Evolutionary conservation across 2,888 invertebrate species (phyloP), one percentile per base, ranked within the genome.

Genomic region (Polyploca ridens): DNA sequence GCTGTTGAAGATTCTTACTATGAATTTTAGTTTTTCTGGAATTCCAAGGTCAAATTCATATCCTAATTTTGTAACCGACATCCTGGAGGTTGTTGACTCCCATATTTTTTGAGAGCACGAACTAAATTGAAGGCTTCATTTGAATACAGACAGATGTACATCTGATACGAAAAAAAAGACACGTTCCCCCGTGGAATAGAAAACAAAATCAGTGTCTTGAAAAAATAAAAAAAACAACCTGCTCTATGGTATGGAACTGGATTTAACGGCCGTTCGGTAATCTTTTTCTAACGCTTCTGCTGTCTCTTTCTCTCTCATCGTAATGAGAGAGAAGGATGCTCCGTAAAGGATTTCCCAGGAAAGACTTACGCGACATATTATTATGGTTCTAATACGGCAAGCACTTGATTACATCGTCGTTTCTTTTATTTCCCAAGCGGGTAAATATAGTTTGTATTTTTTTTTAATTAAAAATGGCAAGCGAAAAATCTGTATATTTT

Each of bases 181-280:
- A 58, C 38, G 64, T 64, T 64, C 64, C 60, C 58, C 49, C 27
- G 33, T 64, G 49, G 41, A n/a, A 61, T 33, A 61, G 38, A 61
- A 16, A 61, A 61, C 35, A 33, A 61, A 61, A 61, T 19, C 61
- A 41, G 61, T 54, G 54, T 46, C 54, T 54, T 54, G 16, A 61
- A 61, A 61, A 46, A 49, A 57, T 58, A 63, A 63, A 49, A 57
- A 63, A 63, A 57, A 19, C 57, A 63, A 63, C 63, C 63, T 63
- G 63, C 57, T 63, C 63, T 38, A 61, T 19, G 62, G 57, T 38
- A 61, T 19, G 62, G 57, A 62, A 63, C 63, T 57, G 33, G 63
- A 57, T 63, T 63, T 63, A 63, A 63, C 63, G 63, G 63, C 19
- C 63, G 57, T 54, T 19, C 54, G 54, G 54, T 54, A 54, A 54